Base-by-base conservation (phyloP, 2,888 invertebrate genomes). In the Erebia ligea region DNA sequence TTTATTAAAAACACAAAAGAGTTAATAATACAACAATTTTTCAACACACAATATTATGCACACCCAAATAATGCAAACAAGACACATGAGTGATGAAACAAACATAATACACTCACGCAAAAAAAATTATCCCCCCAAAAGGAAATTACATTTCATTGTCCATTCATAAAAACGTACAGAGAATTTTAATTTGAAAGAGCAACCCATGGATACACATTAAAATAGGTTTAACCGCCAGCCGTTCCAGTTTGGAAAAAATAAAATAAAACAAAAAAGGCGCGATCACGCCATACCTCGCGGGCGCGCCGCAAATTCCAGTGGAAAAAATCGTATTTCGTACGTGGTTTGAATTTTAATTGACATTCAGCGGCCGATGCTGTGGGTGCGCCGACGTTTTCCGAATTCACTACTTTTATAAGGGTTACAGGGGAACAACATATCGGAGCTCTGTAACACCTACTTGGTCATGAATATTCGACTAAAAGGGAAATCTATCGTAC, bases 271-370 rank as follows among this genome's bases (percentile, higher is more conserved):
- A 91, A 91, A 79, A 90, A 90, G 90, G 87, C 90, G 89, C 90
- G 89, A 88, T 89, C 91, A 87, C 87, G 90, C 90, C 90, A 91
- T 91, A 91, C 90, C 92, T 88, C 87, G 84, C 85, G 84, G 84
- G 87, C 88, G 83, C 89, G 87, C 92, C 92, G 86, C 92, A 91
- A 91, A 93, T 93, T 92, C 93, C 93, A 86, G 84, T 84, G 88
- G 90, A 92, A 93, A 93, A 93, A 93, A 93, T 93, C 93, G 93
- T 91, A 92, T 92, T 93, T 90, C 92, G 92, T 89, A 92, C 94
- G 93, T 89, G 91, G 89, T 91, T 92, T 93, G 93, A 93, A 94
- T 94, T 93, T 93, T 93, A 94, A 94, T 94, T 92, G 93, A 92
- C 91, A 89, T 89, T 91, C 90, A 89, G 82, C 85, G 84, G 83